phyloP scores from a whole-genome alignment of 2,888 invertebrate species.

The Brenthis daphne region DNA sequence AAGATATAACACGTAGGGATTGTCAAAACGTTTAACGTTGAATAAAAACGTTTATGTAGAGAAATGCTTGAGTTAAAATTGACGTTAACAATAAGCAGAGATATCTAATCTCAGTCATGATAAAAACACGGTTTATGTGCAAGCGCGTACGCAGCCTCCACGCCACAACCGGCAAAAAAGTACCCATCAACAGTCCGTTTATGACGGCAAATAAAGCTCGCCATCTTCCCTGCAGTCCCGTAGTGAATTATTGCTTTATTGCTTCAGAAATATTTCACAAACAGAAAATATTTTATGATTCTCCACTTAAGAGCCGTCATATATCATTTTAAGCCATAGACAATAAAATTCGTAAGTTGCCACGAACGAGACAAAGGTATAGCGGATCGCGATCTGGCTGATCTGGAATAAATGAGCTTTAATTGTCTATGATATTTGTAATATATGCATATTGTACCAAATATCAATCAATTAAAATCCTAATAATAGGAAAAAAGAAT shows the following conservation, averaged over 20 bases:
- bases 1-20: too few relatives aligned
- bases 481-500: too few relatives aligned
- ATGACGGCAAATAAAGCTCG: constrained; percentile 80
- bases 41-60: constrained; percentile 4
- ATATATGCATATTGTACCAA: not conserved
- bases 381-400: constrained; percentile 45
- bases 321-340: constrained; percentile 82
- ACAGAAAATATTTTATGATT: constrained; percentile 83
- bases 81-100: constrained; percentile 8
- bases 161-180: constrained; percentile 69
- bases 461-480: not conserved
- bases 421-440: constrained; percentile 13
- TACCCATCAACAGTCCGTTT: constrained; percentile 79
- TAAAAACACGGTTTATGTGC: constrained; percentile 69
- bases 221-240: constrained; percentile 79
- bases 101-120: constrained; percentile 57
- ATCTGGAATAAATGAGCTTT: constrained; percentile 37
- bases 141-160: constrained; percentile 55
- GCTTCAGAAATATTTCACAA: constrained; percentile 82
- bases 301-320: constrained; percentile 79
- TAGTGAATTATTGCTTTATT: constrained; percentile 83
- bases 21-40: not conserved
- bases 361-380: constrained; percentile 70
- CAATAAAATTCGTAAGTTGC: constrained; percentile 81
- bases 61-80: not conserved